Conservation (phyloP, 2,797 vertebrate genomes). For the Eleutherodactylus coqui region DNA sequence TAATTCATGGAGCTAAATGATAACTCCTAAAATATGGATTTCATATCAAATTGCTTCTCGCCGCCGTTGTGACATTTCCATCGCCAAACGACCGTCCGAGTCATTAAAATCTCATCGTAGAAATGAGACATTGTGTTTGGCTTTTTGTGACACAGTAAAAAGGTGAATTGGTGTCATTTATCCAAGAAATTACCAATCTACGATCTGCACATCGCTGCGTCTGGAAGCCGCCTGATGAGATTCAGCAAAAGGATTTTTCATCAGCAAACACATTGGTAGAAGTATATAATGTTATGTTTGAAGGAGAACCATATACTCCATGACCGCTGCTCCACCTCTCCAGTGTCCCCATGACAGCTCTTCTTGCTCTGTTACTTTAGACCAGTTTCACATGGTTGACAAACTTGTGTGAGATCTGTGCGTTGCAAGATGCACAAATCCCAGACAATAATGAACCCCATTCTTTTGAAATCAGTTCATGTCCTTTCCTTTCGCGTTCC, state of each 20-base stretch:
- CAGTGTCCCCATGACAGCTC: not conserved
- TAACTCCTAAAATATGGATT: slow-evolving; percentile 62
- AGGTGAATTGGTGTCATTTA: slow-evolving; percentile 50
- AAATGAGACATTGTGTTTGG: slow-evolving; percentile 44
- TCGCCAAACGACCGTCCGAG: slow-evolving; percentile 19
- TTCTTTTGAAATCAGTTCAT: too few species aligned
- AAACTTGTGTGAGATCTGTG: too few species aligned
- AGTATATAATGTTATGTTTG: not conserved
- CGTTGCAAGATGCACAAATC: too few species aligned
- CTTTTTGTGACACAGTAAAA: slow-evolving; percentile 12
- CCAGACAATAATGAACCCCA: too few species aligned
- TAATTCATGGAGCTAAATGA: slow-evolving; percentile 50
- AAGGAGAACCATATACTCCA: not conserved
- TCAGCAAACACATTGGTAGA: too few species aligned
- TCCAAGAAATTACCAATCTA: slow-evolving; percentile 8
- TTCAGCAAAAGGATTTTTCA: not conserved
- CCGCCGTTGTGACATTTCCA: slow-evolving; percentile 57
- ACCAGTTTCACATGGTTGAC: not conserved
- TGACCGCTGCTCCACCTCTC: not conserved
- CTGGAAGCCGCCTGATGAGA: not conserved
- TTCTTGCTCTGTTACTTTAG: not conserved
- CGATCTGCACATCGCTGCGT: not conserved
- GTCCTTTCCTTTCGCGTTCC: too few species aligned
- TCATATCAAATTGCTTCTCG: slow-evolving; percentile 52
- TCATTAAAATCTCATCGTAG: slow-evolving; percentile 59